Base-by-base conservation (phyloP, 2,797 vertebrate species). In the Parambassis ranga region DNA sequence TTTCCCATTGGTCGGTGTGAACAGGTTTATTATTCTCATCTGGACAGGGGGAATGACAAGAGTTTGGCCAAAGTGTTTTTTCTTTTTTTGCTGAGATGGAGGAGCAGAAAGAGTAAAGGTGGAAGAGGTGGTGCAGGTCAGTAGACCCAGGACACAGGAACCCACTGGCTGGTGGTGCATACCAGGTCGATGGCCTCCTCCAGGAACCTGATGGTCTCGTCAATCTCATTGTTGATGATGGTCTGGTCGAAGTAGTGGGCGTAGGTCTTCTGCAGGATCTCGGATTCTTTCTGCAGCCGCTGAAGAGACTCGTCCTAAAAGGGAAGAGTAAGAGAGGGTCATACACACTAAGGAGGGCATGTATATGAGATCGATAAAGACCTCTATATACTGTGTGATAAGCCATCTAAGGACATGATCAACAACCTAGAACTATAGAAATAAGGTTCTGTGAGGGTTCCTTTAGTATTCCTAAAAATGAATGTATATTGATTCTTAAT, bases 151-250 rank as follows among this genome's bases (percentile, higher is more conserved):
- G 97, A 99, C 75, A 99, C 96, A 0, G 97, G 97, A 71, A 99
- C 96, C 97, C 97, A 99, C 90, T 99, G 96, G 20, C 92, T 93
- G 69, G 95, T 95, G 87, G 94, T 94, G 92, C 95, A 97, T 84
- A 98, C 95, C 77, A 96, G 92, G 79, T 98, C 96, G 57, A 98
- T 96, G 72, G 96, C 96, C 93, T 98, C 96, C 91, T 99, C 97
- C 91, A 99, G 94, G 90, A 95, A 95, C 81, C 93, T 90, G 93
- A 99, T 98, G 89, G 97, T 99, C 90, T 98, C 96, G 55, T 99
- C 97, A 35, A 99, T 99, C 91, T 99, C 96, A 36, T 99, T 99
- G 94, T 99, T 99, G 92, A 99, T 98, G 93, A 99, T 96, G 90
- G 96, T 98, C 90, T 96, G 95, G 92, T 99, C 97, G 65, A 99